Evolutionary conservation across 2,888 invertebrate species (phyloP), one percentile per base, ranked within the genome.

Genomic region (Pyrrhia umbra): DNA sequence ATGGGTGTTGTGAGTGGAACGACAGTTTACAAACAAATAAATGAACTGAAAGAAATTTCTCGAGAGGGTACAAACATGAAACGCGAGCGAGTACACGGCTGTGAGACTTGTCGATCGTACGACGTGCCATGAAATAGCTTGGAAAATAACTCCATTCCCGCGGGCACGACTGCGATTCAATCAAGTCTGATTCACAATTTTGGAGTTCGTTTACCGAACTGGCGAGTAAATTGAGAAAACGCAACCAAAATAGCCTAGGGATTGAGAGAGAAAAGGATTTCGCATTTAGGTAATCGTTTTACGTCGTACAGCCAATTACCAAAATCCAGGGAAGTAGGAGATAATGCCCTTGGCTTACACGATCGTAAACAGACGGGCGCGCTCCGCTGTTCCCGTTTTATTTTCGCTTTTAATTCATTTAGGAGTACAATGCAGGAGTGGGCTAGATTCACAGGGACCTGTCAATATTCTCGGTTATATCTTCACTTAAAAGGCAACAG

Each of bases 161-260:
- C 85, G 92, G 93, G 94, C 92, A 86, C 85, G 86, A 84, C 88
- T 90, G 87, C 88, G 92, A 93, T 94, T 93, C 94, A 95, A 95
- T 95, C 94, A 93, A 91, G 86, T 89, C 89, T 88, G 91, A 93
- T 93, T 93, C 93, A 92, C 90, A 91, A 91, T 92, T 93, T 93
- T 85, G 91, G 90, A 92, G 93, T 94, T 92, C 92, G 92, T 93
- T 93, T 93, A 93, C 92, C 83, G 88, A 90, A 87, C 87, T 74
- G 68, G 82, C 82, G 85, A 83, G 86, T 85, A 86, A 90, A 87
- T 86, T 85, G 85, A 83, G 87, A 86, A 86, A 85, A 87, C 85
- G 85, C 87, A 85, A 87, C 84, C 86, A 83, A 84, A 88, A 90
- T 87, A 86, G 84, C 84, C 85, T 79, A 85, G 86, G 86, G 86